Base-by-base conservation (phyloP, 2,797 vertebrate species). In the Poecilia velifera region DNA sequence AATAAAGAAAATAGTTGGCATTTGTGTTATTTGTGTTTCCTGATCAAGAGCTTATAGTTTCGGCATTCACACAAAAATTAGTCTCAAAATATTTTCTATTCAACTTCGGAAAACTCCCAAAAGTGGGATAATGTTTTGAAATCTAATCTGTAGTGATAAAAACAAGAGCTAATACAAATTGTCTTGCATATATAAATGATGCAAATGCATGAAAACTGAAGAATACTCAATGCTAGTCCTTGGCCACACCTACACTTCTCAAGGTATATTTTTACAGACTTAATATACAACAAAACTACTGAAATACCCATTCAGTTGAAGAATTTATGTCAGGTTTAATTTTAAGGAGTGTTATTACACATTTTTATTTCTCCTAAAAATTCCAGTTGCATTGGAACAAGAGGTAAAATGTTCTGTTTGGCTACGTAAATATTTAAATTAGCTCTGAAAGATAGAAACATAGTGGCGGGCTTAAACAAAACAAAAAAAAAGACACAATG, bases 401-500 rank as follows among this genome's bases (percentile, higher is more conserved):
- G 57, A 62, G 13, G 2, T 22, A 31, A 62, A 62, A 62, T 34
- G 28, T 6, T 62, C 13, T 31, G 57, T 62, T 62, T 34, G 14
- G 12, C 10, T 28, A 59, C 14, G 12, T 31, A 55, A 55, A 59
- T 59, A 31, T 59, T 31, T 1, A 59, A 59, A 31, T 31, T 59
- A 59, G 13, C n/a, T 31, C 57, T 59, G 57, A 59, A 6, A 59
- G 57, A 59, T 59, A 5, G 4, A 59, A 59, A 59, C 14, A 36
- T 16, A 64, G 31, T 2, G 4, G 10, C 45, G 25, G 13, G 16
- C n/a, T 57, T 28, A 16, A 47, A 47, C 41, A 77, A n/a, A 59
- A 62, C 76, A 77, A n/a, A 72, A 62, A 72, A 72, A 72, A 14
- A 62, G 39, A 72, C 41, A 41, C n/a, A n/a, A n/a, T n/a, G n/a